These are phyloP conservation scores for Melanotaenia boesemani DNA, from an alignment of 2,797 vertebrate genomes.

Conservation along the genomic window DNA sequence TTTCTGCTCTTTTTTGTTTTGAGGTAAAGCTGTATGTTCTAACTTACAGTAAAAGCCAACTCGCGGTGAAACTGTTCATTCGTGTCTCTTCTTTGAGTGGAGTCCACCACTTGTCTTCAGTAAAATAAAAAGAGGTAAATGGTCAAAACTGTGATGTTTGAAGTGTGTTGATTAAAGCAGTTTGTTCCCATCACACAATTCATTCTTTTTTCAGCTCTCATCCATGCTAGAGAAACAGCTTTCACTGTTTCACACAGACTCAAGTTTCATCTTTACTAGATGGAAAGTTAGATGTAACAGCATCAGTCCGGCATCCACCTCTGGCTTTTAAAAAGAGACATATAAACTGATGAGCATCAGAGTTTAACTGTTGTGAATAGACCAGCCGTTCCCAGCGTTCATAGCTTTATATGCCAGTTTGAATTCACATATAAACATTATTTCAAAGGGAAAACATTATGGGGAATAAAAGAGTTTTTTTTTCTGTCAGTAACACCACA, in stretches of 20 bases:
- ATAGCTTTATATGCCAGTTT: background rate
- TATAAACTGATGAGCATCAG: no score
- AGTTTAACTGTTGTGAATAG: background rate
- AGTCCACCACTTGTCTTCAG: background rate
- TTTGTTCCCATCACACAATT: background rate
- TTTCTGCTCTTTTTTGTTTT: conserved; percentile 26
- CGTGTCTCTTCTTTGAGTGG: background rate
- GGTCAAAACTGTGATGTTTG: background rate
- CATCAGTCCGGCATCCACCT: background rate
- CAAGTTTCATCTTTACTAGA: background rate
- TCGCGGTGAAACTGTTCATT: conserved; percentile 17
- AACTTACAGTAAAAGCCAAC: conserved; percentile 20
- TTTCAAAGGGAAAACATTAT: no score
- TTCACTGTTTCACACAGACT: background rate
- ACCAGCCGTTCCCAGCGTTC: background rate
- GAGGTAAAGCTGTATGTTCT: conserved; percentile 18
- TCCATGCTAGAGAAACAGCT: background rate
- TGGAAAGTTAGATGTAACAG: background rate
- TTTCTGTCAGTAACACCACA: no score
- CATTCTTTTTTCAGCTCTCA: background rate
- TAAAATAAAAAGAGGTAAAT: background rate
- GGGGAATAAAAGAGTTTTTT: no score
- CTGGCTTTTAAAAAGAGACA: background rate
- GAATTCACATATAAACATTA: no score
- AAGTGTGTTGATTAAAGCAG: background rate